phyloP scores from a whole-genome alignment of 2,113 vertebrate species.

The Phyllostomus hastatus region DNA sequence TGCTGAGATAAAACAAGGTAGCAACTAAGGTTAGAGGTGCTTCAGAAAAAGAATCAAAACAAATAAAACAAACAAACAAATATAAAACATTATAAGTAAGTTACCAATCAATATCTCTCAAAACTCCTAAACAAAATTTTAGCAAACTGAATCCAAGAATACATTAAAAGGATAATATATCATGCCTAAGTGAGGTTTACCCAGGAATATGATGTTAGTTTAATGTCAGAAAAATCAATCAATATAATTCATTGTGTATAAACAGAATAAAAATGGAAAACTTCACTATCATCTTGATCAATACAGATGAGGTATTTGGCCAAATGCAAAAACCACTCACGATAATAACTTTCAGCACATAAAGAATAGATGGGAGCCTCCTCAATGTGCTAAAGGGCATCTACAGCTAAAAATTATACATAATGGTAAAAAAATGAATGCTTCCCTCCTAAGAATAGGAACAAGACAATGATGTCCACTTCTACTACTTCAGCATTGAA shows the following conservation, averaged over 20 bases:
- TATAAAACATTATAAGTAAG: neutral
- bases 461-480: neutral
- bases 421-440: neutral
- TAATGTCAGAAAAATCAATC: neutral
- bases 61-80: neutral
- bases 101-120: neutral
- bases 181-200: neutral
- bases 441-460: neutral
- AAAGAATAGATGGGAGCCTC: neutral
- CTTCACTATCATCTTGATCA: neutral
- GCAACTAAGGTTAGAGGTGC: neutral
- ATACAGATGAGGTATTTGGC: neutral
- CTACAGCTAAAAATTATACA: neutral
- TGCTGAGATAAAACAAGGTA: neutral
- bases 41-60: neutral
- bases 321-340: neutral
- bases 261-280: slow-evolving; percentile 8
- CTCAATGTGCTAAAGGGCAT: neutral
- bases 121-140: neutral
- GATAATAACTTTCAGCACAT: neutral
- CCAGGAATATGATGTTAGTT: neutral
- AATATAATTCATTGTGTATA: neutral
- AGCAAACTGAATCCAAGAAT: neutral
- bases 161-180: neutral
- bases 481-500: neutral